Evolutionary conservation across 2,888 invertebrate species (phyloP).

Genomic region (Stenchaetothrips biformis): DNA sequence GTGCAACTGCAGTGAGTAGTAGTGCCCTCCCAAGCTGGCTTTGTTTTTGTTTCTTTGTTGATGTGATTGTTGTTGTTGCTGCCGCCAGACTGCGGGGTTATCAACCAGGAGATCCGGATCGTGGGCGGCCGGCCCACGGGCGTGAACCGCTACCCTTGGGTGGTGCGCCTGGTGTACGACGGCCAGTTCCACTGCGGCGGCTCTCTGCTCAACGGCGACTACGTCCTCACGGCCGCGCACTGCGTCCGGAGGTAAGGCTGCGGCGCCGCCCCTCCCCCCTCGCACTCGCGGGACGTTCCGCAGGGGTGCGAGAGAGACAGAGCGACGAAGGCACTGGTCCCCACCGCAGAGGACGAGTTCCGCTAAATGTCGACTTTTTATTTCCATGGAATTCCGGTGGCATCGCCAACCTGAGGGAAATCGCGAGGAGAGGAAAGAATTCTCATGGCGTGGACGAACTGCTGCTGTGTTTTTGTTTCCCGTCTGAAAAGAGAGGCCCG

Average conservation of each 20-base stretch:
- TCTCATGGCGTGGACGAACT: too few species aligned
- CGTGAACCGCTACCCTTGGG: conserved; percentile 81
- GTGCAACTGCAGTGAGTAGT: conserved; percentile 36
- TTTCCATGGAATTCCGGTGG: not conserved
- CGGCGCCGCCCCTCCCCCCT: too few species aligned
- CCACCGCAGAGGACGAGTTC: not conserved
- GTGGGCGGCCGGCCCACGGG: conserved; percentile 79
- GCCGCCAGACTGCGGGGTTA: conserved; percentile 44
- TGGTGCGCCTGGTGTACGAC: conserved; percentile 79
- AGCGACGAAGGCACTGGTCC: too few species aligned
- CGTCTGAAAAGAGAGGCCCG: too few species aligned
- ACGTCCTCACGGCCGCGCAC: conserved; percentile 82
- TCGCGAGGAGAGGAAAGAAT: too few species aligned
- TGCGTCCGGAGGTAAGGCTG: conserved; percentile 67
- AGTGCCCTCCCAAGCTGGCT: not conserved
- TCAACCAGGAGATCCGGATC: conserved; percentile 81
- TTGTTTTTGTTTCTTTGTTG: not conserved
- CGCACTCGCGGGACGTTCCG: too few species aligned
- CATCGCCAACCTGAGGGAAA: too few species aligned
- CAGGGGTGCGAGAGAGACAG: too few species aligned
- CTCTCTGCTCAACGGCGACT: conserved; percentile 74
- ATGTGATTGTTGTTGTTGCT: not conserved
- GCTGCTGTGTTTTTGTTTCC: too few species aligned
- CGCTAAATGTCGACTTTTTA: not conserved
- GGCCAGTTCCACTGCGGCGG: conserved; percentile 86